These are phyloP conservation scores for Stenurella melanura DNA, from an alignment of 2,888 invertebrate species.

Conservation along the genomic window DNA sequence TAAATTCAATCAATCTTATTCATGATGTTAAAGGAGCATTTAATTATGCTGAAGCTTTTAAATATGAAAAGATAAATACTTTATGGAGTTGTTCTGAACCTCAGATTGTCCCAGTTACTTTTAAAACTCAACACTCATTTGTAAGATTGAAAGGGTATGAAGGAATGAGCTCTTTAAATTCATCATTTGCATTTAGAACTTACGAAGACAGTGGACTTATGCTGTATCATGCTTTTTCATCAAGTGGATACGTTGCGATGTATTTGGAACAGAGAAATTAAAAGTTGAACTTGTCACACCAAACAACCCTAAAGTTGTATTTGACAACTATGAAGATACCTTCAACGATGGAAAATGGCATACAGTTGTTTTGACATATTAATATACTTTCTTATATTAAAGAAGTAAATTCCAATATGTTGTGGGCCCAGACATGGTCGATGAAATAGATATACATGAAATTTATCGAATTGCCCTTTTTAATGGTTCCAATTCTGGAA, in stretches of 20 bases:
- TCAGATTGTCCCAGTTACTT: conserved; percentile 90
- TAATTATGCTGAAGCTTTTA: conserved; percentile 80
- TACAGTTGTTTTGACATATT: conserved; percentile 83
- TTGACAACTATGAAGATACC: conserved; percentile 89
- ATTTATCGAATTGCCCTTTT: no score
- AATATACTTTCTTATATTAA: no score
- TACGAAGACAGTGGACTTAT: conserved; percentile 90
- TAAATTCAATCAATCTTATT: conserved; percentile 93
- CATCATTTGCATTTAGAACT: conserved; percentile 90
- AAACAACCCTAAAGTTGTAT: conserved; percentile 81
- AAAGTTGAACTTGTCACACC: conserved; percentile 85
- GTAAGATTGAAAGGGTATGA: conserved; percentile 89
- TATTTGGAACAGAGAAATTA: conserved; percentile 87
- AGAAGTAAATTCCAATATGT: no score
- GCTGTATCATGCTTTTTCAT: conserved; percentile 89
- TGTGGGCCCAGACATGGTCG: no score
- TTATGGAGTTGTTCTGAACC: conserved; percentile 88
- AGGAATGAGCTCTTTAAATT: conserved; percentile 84
- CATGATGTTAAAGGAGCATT: conserved; percentile 83
- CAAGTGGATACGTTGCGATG: conserved; percentile 86
- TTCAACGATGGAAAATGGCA: conserved; percentile 98
- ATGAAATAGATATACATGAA: no score
- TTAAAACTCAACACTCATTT: conserved; percentile 86
- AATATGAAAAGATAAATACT: conserved; percentile 85
- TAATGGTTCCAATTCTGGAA: no score